Conservation (phyloP, 2,888 invertebrate species). For the Brenthis hecate region DNA sequence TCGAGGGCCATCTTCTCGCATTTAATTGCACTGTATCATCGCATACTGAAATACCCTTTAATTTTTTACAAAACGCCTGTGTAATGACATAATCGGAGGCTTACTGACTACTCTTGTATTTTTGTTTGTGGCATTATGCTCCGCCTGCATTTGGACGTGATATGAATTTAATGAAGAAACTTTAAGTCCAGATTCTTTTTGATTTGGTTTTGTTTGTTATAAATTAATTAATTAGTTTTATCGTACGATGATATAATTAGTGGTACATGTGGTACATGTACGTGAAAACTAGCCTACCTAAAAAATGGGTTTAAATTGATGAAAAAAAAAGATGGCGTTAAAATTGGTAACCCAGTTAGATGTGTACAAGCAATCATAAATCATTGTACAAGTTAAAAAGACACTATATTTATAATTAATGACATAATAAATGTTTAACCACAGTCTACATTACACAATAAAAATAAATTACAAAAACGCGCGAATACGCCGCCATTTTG, state of each 20-base stretch:
- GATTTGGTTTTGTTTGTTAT: no score
- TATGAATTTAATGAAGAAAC: conserved; percentile 9
- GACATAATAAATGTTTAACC: neutral
- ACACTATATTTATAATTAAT: no score
- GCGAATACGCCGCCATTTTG: conserved; percentile 50
- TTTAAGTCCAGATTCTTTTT: no score
- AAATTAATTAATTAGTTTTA: no score
- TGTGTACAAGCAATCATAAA: no score
- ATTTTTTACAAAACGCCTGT: conserved; percentile 58
- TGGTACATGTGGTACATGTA: no score
- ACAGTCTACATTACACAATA: neutral
- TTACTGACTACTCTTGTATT: conserved; percentile 41
- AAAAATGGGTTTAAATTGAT: no score
- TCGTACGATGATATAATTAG: no score
- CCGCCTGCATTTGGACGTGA: conserved; percentile 26
- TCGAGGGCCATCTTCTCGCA: conserved; percentile 47
- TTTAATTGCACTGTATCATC: conserved; percentile 80
- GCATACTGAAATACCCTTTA: conserved; percentile 78
- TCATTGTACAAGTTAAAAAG: no score
- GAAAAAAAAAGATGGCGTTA: no score
- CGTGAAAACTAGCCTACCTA: no score
- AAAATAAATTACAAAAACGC: conserved; percentile 51
- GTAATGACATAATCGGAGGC: conserved; percentile 78
- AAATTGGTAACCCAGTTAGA: no score
- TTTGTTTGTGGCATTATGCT: conserved; percentile 44